Percentiles rank a stretch among this genome's conserved stretches.
Conservation (phyloP, 1,140 invertebrate genomes). For the Pseudomyrmex dendroicus region DNA sequence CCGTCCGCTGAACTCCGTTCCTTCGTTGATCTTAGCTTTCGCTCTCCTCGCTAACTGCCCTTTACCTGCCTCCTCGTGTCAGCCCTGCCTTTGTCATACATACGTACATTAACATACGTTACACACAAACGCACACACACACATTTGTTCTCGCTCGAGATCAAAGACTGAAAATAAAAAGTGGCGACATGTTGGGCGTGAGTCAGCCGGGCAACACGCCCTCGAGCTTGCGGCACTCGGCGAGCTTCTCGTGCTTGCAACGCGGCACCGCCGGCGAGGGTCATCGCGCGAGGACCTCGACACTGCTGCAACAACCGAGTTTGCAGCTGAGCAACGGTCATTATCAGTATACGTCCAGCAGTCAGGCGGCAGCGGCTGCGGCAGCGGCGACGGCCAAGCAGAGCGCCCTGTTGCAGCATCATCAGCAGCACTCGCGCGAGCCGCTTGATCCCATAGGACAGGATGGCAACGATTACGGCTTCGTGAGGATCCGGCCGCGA, state of each 20-base stretch:
- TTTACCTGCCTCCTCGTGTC: slow-evolving; percentile 8
- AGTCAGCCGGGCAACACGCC: slow-evolving; percentile 83
- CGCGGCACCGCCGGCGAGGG: slow-evolving; percentile 79
- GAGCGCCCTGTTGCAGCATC: slow-evolving; percentile 78
- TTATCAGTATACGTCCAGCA: slow-evolving; percentile 71
- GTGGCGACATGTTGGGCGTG: slow-evolving; percentile 82
- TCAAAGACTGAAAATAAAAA: slow-evolving; percentile 66
- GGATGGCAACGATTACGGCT: slow-evolving; percentile 81
- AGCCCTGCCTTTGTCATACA: slow-evolving; percentile 18
- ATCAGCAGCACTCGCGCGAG: slow-evolving; percentile 63
- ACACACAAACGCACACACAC: slow-evolving; percentile 6
- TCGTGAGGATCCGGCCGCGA: slow-evolving; percentile 83
- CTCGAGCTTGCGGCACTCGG: slow-evolving; percentile 85
- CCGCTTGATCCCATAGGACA: slow-evolving; percentile 54
- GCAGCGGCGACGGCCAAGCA: slow-evolving; percentile 23
- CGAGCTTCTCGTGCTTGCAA: slow-evolving; percentile 85
- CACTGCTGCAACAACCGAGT: slow-evolving; percentile 82
- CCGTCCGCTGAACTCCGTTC: slow-evolving; percentile 52
- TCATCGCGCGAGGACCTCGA: slow-evolving; percentile 84
- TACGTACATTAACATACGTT: slow-evolving; percentile 5
- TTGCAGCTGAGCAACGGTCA: slow-evolving; percentile 72
- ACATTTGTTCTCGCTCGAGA: slow-evolving; percentile 48
- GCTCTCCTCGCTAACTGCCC: slow-evolving; percentile 6
- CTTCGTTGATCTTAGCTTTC: slow-evolving; percentile 47
- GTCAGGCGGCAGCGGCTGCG: slow-evolving; percentile 49